Percentiles rank a stretch among this genome's conserved stretches.
These are phyloP conservation scores for Crenichthys baileyi DNA, from an alignment of 2,797 vertebrate species.

Conservation along the genomic window DNA sequence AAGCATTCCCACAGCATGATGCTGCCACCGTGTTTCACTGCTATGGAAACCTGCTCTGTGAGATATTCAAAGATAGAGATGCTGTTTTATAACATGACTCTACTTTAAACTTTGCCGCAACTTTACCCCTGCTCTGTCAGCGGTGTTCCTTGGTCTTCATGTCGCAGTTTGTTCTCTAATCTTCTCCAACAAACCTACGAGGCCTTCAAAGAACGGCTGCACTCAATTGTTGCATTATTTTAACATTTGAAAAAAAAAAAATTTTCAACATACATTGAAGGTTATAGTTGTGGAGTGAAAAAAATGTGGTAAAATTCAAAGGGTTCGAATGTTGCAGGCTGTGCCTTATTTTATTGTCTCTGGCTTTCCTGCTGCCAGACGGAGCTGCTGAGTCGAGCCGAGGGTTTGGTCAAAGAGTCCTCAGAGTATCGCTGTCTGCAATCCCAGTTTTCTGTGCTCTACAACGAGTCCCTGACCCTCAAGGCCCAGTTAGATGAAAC, in stretches of 20 bases:
- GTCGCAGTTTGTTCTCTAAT: background rate
- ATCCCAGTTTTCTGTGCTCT: slow-evolving; percentile 97
- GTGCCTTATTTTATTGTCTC: background rate
- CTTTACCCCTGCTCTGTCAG: background rate
- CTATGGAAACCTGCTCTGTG: no score
- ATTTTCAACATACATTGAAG: no score
- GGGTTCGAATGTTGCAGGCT: background rate
- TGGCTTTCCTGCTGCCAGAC: slow-evolving; percentile 70
- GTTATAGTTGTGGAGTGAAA: background rate
- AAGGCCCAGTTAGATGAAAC: slow-evolving; percentile 96
- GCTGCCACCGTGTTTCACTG: no score
- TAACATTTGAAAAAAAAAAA: background rate
- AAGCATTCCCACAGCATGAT: no score
- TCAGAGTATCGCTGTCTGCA: slow-evolving; percentile 97
- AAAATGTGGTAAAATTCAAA: background rate
- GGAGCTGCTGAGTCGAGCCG: slow-evolving; percentile 89
- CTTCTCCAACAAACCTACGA: background rate
- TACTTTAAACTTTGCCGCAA: background rate
- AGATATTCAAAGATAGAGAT: background rate
- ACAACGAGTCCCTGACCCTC: slow-evolving; percentile 95
- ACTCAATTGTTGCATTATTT: background rate
- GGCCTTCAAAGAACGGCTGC: background rate
- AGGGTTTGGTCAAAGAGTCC: slow-evolving; percentile 91
- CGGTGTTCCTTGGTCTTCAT: background rate
- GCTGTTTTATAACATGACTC: background rate